Conservation (phyloP, 2,888 invertebrate species). For the Melangyna quadrimaculata region DNA sequence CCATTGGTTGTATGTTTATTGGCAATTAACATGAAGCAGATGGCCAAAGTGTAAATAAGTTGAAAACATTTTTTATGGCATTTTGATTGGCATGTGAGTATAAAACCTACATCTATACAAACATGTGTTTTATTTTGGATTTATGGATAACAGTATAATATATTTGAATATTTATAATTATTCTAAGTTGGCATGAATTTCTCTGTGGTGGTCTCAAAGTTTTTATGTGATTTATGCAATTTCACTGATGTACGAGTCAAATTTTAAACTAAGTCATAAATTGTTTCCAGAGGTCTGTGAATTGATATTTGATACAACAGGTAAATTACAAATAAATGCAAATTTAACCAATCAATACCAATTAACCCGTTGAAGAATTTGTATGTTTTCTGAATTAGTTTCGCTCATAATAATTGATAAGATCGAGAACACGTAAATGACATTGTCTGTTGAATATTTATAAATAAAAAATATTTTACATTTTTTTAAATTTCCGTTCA, state of each 20-base stretch:
- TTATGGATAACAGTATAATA: not conserved
- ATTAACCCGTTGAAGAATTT: constrained; percentile 13
- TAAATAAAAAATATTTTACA: not conserved
- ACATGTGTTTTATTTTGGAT: constrained; percentile 3
- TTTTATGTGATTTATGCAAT: constrained; percentile 36
- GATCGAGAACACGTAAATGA: constrained; percentile 55
- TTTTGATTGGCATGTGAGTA: constrained; percentile 32
- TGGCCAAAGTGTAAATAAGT: constrained; percentile 31
- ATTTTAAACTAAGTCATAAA: not conserved
- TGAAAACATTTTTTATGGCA: constrained; percentile 29
- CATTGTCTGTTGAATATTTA: constrained; percentile 56
- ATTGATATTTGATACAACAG: constrained; percentile 16
- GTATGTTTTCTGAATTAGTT: constrained; percentile 12
- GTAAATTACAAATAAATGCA: constrained; percentile 23
- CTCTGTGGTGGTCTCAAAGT: constrained; percentile 32
- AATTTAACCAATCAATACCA: not conserved
- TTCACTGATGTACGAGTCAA: not conserved
- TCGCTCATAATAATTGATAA: constrained; percentile 45
- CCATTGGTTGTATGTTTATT: constrained; percentile 6
- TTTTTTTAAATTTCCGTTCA: constrained; percentile 20
- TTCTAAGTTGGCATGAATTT: constrained; percentile 14
- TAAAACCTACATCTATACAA: too few relatives aligned
- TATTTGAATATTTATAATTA: constrained; percentile 34
- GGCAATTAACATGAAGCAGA: constrained; percentile 5
- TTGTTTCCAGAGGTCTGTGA: not conserved